Conservation (phyloP, 2,113 vertebrate species). For the Pica pica region DNA sequence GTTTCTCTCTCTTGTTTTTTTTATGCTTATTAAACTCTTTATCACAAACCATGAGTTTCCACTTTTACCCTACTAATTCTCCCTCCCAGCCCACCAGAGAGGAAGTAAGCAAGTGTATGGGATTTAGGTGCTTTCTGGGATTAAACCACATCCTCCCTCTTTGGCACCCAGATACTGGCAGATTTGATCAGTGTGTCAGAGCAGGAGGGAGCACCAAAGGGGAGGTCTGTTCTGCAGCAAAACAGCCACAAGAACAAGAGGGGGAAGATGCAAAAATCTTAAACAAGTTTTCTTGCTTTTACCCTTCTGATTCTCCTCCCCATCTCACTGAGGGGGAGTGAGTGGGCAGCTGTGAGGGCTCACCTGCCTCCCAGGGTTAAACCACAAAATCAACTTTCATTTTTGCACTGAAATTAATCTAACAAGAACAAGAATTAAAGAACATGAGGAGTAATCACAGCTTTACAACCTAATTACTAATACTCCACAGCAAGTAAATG, state of each 20-base stretch:
- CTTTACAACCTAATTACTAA: not conserved
- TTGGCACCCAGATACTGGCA: accelerated
- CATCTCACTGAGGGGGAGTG: not conserved
- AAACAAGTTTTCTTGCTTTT: not conserved
- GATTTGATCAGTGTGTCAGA: not conserved
- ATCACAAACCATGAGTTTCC: not conserved
- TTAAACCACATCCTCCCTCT: not conserved
- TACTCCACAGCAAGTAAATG: not conserved
- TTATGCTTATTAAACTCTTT: not conserved
- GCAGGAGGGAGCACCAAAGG: not conserved
- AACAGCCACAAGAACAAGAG: not conserved
- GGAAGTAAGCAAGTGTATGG: accelerated
- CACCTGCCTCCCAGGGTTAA: not conserved
- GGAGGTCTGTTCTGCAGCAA: not conserved
- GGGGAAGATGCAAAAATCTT: not conserved
- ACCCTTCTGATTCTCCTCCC: not conserved
- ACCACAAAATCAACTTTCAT: not conserved
- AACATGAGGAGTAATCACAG: not conserved
- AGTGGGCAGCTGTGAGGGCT: accelerated
- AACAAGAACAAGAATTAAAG: not conserved
- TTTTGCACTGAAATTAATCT: not conserved
- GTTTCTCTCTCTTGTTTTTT: not conserved
- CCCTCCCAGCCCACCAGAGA: not conserved
- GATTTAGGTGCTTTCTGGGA: not conserved
- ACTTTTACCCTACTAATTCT: not conserved